Conservation (phyloP, 2,113 vertebrate species). For the Burhinus bistriatus region DNA sequence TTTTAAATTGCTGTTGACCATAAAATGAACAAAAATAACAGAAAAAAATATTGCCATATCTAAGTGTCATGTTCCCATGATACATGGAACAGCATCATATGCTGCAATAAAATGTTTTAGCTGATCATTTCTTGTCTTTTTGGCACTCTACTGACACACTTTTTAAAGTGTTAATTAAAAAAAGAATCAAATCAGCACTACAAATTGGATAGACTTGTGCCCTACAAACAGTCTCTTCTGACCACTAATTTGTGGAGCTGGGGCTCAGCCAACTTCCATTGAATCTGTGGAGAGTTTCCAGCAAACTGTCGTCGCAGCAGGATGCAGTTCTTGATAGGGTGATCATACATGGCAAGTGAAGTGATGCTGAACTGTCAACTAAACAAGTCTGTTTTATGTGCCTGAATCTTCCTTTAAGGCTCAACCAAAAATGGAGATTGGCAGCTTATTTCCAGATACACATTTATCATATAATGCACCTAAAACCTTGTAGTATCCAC, state of each 20-base stretch:
- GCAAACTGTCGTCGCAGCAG: conserved; percentile 21
- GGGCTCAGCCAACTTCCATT: conserved; percentile 36
- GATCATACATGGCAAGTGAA: conserved; percentile 33
- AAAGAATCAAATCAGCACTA: conserved; percentile 42
- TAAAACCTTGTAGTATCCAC: neutral
- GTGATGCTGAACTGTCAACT: conserved; percentile 16
- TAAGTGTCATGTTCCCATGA: neutral
- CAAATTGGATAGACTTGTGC: conserved; percentile 37
- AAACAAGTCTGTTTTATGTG: neutral
- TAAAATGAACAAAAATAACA: conserved; percentile 34
- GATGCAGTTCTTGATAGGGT: conserved; percentile 7
- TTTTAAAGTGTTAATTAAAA: conserved; percentile 57
- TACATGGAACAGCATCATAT: conserved; percentile 23
- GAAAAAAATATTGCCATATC: neutral
- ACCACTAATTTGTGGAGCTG: conserved; percentile 52
- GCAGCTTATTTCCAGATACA: neutral
- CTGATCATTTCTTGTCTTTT: conserved; percentile 41
- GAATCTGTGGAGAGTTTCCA: conserved; percentile 54
- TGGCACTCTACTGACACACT: conserved; percentile 35
- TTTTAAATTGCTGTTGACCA: neutral
- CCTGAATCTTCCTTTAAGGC: neutral
- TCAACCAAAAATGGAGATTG: neutral
- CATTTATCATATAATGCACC: neutral
- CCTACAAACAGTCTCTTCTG: conserved; percentile 52
- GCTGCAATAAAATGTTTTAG: conserved; percentile 14